Evolutionary conservation across 2,888 invertebrate species (phyloP).

Genomic region (Rhogogaster chlorosoma): DNA sequence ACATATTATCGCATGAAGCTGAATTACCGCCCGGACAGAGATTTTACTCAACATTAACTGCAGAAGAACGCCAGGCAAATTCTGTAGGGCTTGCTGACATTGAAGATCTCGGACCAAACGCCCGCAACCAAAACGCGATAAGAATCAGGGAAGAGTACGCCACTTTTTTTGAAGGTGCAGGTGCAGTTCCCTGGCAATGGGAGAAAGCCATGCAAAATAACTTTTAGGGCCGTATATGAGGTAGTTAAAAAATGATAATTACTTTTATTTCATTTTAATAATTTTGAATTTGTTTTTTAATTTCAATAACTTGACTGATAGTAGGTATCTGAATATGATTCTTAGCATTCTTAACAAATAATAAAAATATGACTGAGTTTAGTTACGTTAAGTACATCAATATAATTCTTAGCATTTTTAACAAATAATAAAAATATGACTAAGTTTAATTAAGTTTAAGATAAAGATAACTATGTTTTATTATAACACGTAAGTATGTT

Average conservation of each 20-base stretch:
- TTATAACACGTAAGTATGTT: constrained; percentile 6
- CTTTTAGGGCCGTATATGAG: constrained; percentile 13
- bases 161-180: constrained; percentile 3
- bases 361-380: not conserved
- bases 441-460: not conserved
- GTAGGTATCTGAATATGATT: constrained; percentile 1
- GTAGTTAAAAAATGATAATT: not conserved
- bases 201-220: constrained; percentile 22
- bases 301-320: constrained; percentile 6
- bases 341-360: constrained; percentile 1
- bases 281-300: not conserved
- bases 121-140: not conserved
- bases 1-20: constrained; percentile 18
- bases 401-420: no score
- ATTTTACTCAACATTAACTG: not conserved
- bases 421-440: no score
- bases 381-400: not conserved
- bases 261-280: constrained; percentile 13
- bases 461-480: constrained; percentile 7
- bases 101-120: constrained; percentile 7
- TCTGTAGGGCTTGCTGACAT: constrained; percentile 1
- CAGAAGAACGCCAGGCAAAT: not conserved
- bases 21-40: constrained; percentile 16
- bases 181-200: constrained; percentile 24
- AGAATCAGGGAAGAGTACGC: constrained; percentile 20